Conservation (phyloP, 2,888 invertebrate genomes). For the Flexamia atlantica region DNA sequence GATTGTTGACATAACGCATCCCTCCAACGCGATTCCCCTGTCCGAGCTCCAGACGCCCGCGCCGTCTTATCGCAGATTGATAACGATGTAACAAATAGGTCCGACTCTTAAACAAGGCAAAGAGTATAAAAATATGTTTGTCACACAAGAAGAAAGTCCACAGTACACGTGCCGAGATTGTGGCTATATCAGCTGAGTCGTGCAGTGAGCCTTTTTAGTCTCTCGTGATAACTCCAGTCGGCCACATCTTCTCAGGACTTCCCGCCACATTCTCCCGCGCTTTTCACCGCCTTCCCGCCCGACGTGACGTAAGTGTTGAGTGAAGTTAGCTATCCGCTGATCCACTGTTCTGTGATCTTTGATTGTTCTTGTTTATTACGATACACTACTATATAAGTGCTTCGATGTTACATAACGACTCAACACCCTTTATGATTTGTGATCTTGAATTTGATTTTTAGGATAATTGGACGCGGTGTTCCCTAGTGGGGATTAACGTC, state of each 20-base stretch:
- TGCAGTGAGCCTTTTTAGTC: background rate
- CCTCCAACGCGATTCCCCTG: background rate
- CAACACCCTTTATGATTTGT: no score
- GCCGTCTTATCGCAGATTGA: background rate
- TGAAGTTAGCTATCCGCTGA: no score
- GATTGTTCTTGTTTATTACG: no score
- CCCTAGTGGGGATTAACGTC: no score
- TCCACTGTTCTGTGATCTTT: no score
- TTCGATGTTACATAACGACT: no score
- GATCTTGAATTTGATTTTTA: no score
- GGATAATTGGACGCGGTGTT: no score
- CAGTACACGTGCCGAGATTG: constrained; percentile 24
- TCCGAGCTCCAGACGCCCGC: background rate
- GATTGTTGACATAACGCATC: no score
- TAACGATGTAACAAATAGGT: constrained; percentile 14
- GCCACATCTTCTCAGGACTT: background rate
- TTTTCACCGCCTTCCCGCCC: background rate
- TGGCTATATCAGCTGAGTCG: constrained; percentile 9
- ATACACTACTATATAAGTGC: no score
- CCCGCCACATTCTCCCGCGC: no score
- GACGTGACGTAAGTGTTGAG: background rate
- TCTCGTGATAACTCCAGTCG: background rate
- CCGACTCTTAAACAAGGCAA: constrained; percentile 29
- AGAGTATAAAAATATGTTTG: constrained; percentile 54
- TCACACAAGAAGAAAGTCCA: constrained; percentile 54